phyloP scores from a whole-genome alignment of 2,797 vertebrate species.

The Xenopus petersii region DNA sequence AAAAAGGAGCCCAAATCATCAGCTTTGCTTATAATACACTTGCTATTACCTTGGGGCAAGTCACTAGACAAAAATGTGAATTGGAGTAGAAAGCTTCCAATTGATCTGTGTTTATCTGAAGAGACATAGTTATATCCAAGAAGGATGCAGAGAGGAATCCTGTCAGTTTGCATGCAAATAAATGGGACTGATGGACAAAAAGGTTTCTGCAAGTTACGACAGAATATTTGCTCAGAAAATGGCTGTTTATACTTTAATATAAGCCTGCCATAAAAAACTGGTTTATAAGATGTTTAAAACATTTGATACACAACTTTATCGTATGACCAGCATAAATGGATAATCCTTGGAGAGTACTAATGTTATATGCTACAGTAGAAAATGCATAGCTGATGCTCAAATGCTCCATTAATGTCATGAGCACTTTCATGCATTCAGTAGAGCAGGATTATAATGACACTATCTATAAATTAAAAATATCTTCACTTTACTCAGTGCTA shows the following conservation, averaged over 20 bases:
- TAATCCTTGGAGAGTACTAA: not conserved
- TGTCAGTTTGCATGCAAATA: conserved; percentile 54
- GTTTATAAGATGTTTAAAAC: not conserved
- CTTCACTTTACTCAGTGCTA: too few relatives aligned
- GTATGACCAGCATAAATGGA: not conserved
- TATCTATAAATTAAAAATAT: too few relatives aligned
- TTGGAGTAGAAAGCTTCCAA: conserved; percentile 39
- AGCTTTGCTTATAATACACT: conserved; percentile 33
- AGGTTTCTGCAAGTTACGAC: conserved; percentile 17
- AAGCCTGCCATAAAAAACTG: not conserved
- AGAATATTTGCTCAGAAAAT: conserved; percentile 1
- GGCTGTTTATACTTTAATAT: not conserved
- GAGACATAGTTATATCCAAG: conserved; percentile 14
- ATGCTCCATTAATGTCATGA: too few relatives aligned
- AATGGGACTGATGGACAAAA: conserved; percentile 38
- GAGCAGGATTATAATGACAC: too few relatives aligned
- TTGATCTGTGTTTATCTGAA: conserved; percentile 46
- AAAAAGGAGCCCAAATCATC: conserved; percentile 3
- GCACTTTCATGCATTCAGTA: too few relatives aligned
- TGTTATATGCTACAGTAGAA: not conserved
- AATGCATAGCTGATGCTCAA: too few relatives aligned
- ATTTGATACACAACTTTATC: not conserved
- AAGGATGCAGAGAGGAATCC: conserved; percentile 48
- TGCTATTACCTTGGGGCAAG: conserved; percentile 23
- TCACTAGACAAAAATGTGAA: conserved; percentile 47